Percentiles rank a stretch among this genome's conserved stretches.
These are phyloP conservation scores for Bombyx mandarina DNA, from an alignment of 1,140 invertebrate genomes.

Conservation along the genomic window DNA sequence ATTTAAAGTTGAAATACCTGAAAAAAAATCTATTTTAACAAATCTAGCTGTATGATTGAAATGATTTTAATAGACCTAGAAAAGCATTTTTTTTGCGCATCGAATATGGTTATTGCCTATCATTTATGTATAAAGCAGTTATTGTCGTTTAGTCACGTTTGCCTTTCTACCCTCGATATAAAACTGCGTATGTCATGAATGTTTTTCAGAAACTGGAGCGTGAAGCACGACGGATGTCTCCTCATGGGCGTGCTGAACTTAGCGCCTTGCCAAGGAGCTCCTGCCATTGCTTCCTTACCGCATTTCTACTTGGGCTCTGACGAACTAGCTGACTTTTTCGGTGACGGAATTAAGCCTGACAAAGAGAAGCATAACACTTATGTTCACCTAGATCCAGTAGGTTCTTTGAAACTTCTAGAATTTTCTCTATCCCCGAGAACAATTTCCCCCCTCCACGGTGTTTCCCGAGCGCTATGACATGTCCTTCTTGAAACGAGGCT, in stretches of 20 bases:
- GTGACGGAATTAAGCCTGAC: slow-evolving; percentile 71
- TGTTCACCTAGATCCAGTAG: slow-evolving; percentile 74
- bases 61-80: too few species aligned
- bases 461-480: too few species aligned
- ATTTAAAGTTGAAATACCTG: too few species aligned
- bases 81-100: too few species aligned
- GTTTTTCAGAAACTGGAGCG: slow-evolving; percentile 57
- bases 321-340: slow-evolving; percentile 57
- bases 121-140: too few species aligned
- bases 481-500: too few species aligned
- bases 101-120: too few species aligned
- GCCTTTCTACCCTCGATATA: too few species aligned
- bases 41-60: too few species aligned
- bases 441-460: too few species aligned
- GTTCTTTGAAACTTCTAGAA: slow-evolving; percentile 13
- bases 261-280: slow-evolving; percentile 66
- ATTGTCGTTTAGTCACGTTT: too few species aligned
- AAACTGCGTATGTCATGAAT: neutral
- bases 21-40: too few species aligned
- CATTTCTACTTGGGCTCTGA: slow-evolving; percentile 75
- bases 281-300: slow-evolving; percentile 73
- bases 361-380: slow-evolving; percentile 72
- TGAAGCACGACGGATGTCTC: slow-evolving; percentile 52
- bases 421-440: neutral
- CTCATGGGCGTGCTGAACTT: slow-evolving; percentile 67